Evolutionary conservation across 2,113 vertebrate genomes (phyloP), one percentile per base, ranked within the genome.

Genomic region (Protomyctophum bolini): DNA sequence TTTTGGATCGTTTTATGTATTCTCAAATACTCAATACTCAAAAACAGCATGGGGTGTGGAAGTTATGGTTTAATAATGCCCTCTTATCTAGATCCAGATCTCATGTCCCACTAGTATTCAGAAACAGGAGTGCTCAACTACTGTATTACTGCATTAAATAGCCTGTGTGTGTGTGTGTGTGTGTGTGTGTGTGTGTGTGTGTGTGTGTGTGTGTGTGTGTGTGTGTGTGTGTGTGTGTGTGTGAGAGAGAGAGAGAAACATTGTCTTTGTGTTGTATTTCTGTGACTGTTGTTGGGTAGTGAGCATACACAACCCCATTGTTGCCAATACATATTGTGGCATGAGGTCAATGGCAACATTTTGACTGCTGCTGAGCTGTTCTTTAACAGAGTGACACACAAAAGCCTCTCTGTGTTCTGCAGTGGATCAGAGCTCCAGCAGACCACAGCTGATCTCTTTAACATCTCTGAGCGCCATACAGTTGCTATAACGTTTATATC

Each of bases 351-450:
- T 66, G 68, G 59, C 68, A 76, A 77, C 66, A 79, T 73, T 21
- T 73, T 83, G 64, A 80, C 73, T 66, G 33, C 6, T 6, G n/a
- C 63, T 47, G 29, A 60, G 72, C 51, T 49, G 33, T 7, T 6
- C 49, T 50, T 57, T 45, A 50, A 63, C 62, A 33, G 47, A 48
- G 56, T 55, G 50, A 60, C 60, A 82, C 68, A 71, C 68, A 71
- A 65, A 82, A 72, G 33, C 75, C 12, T n/a, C 56, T 61, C 72
- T 82, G 76, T 80, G 76, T 70, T 76, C 68, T 21, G 60, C 52
- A 57, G 48, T 50, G 12, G 60, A 75, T 83, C 65, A 12, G 67
- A 68, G 10, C 66, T 49, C 14, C 28, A 45, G 46, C 3, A 33
- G 54, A 63, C 52, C 67, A 28, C 50, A 65, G 52, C 55, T 64